phyloP scores from a whole-genome alignment of 2,113 vertebrate species.

The Tragelaphus scriptus region DNA sequence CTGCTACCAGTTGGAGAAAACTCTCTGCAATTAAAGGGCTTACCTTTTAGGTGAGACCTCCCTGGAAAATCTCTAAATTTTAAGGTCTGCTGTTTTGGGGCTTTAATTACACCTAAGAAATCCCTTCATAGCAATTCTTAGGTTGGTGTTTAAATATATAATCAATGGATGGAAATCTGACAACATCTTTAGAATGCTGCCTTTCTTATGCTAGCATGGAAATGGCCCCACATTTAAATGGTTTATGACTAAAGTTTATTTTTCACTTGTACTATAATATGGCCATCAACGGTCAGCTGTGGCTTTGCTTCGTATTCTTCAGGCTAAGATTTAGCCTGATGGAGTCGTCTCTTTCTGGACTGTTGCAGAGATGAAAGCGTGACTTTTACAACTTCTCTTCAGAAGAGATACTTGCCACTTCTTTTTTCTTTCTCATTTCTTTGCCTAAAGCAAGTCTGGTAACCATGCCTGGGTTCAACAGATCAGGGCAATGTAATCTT shows the following conservation, averaged over 20 bases:
- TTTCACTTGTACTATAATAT: background rate
- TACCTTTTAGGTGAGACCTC: background rate
- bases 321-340: background rate
- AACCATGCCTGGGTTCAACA: background rate
- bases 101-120: background rate
- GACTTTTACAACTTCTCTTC: background rate
- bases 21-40: background rate
- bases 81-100: background rate
- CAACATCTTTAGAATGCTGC: background rate
- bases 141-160: background rate
- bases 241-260: background rate
- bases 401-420: background rate
- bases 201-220: background rate
- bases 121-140: background rate
- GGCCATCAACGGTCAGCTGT: background rate
- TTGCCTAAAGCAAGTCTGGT: background rate
- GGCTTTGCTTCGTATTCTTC: background rate
- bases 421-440: background rate
- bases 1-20: background rate
- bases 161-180: background rate
- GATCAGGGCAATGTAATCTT: background rate
- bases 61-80: background rate
- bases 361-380: background rate
- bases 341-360: background rate
- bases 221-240: background rate